A percentile compares a stretch with the other conserved stretches of the same genome.
Evolutionary conservation across 1,140 invertebrate species (phyloP).

Genomic region (Melitaea cinxia): DNA sequence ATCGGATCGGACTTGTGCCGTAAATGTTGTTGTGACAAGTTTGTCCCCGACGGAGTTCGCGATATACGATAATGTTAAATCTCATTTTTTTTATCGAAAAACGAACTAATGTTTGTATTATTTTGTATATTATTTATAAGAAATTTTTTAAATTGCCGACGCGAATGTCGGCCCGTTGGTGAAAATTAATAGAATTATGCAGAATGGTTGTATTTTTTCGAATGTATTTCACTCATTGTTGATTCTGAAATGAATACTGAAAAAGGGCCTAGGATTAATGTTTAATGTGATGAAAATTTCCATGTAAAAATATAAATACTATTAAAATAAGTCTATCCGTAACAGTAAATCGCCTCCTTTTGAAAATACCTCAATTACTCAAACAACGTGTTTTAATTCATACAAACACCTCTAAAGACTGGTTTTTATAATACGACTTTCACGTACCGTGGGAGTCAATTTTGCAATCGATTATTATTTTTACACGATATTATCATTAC

Average conservation of each 20-base stretch:
- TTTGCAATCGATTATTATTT: conserved; percentile 30
- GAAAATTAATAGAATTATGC: conserved; percentile 72
- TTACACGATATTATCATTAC: conserved; percentile 17
- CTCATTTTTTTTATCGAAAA: conserved; percentile 62
- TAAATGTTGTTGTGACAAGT: conserved; percentile 68
- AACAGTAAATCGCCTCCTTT: conserved; percentile 79
- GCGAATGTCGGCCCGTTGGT: conserved; percentile 49
- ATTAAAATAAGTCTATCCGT: conserved; percentile 77
- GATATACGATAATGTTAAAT: conserved; percentile 69
- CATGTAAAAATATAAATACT: conserved; percentile 81
- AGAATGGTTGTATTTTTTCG: conserved; percentile 78
- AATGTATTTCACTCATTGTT: conserved; percentile 72
- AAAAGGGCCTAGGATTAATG: conserved; percentile 76
- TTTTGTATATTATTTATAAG: conserved; percentile 83
- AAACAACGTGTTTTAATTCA: conserved; percentile 65
- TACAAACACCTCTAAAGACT: conserved; percentile 35
- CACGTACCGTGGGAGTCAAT: background rate
- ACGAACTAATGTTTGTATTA: conserved; percentile 78
- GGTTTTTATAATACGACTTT: conserved; percentile 28
- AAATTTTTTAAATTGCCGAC: conserved; percentile 71
- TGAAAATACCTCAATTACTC: conserved; percentile 78
- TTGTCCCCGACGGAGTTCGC: conserved; percentile 59
- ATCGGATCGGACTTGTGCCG: conserved; percentile 64
- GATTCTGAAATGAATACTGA: conserved; percentile 73
- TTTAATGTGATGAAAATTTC: conserved; percentile 81